Conservation (phyloP, 2,797 vertebrate species). For the Pseudochromis fuscus region DNA sequence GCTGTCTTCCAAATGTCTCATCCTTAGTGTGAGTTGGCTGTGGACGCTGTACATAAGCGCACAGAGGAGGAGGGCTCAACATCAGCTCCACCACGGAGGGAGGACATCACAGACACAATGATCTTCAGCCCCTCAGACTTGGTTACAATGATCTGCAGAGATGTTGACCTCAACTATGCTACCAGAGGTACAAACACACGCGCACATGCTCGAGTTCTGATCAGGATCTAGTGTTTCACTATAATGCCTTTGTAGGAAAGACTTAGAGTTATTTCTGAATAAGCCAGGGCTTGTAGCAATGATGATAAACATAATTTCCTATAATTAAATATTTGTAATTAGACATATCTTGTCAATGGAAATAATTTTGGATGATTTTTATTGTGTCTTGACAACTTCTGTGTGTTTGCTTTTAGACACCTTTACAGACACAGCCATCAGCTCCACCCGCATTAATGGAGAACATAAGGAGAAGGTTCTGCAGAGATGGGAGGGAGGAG, state of each 20-base stretch:
- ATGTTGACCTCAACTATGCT: slow-evolving; percentile 94
- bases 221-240: no score
- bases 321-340: no score
- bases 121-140: slow-evolving; percentile 92
- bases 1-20: slow-evolving; percentile 2
- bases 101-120: slow-evolving; percentile 96
- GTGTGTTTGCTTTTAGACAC: slow-evolving; percentile 82
- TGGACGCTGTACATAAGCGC: slow-evolving; percentile 92
- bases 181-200: slow-evolving; percentile 87
- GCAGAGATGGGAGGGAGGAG: slow-evolving; percentile 94
- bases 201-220: not conserved
- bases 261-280: no score
- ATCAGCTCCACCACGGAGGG: slow-evolving; percentile 84
- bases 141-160: slow-evolving; percentile 91
- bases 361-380: not conserved
- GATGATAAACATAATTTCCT: no score
- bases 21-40: slow-evolving; percentile 91
- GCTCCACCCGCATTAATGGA: slow-evolving; percentile 90
- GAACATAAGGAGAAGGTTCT: slow-evolving; percentile 95
- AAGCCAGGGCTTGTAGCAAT: no score
- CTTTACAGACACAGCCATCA: slow-evolving; percentile 93
- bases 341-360: not conserved
- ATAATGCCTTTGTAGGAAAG: no score
- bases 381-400: not conserved
- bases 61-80: slow-evolving; percentile 73